Evolutionary conservation across 1,140 invertebrate genomes (phyloP), one percentile per base, ranked within the genome.

Genomic region (Trichogramma pretiosum): DNA sequence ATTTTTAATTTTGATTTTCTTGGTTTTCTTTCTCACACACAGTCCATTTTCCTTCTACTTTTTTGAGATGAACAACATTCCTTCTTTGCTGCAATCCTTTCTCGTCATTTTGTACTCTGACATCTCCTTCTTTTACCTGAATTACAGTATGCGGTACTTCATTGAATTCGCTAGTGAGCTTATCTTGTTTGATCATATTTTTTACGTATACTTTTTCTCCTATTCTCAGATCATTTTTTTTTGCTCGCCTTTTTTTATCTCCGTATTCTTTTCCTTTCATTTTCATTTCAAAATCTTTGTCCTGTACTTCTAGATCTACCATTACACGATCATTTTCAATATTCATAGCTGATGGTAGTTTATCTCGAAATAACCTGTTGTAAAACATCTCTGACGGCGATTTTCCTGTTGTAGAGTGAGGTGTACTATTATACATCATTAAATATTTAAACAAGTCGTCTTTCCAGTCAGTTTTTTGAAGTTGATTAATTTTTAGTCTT

Each of bases 381-480:
- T 62, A 67, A 8, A 70, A 52, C 24, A 68, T 36, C 57, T 65
- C 61, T 2, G 62, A 49, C 5, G 67, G 65, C 2, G 64, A 56
- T 53, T 59, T 61, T 28, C 63, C 60, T 11, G 58, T 59, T 9
- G 50, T 54, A 9, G 50, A 32, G 35, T 62, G 56, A 2, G 54
- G 57, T n/a, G 56, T 65, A 5, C 34, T 35, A 13, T 54, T 57
- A 43, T 65, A 63, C 56, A 61, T 63, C 14, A 65, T 39, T 19
- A 58, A 19, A 39, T 60, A 65, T 30, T 56, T 46, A 9, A 21
- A 14, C n/a, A 62, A 21, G 10, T 58, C 49, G 13, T 54, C 18
- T 50, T 53, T 47, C 48, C 47, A 59, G 34, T 56, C 22, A 18
- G 22, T 53, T 53, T 53, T 58, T 23, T 56, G 47, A 9, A 50